phyloP scores from a whole-genome alignment of 2,797 vertebrate genomes.

The Masticophis lateralis region DNA sequence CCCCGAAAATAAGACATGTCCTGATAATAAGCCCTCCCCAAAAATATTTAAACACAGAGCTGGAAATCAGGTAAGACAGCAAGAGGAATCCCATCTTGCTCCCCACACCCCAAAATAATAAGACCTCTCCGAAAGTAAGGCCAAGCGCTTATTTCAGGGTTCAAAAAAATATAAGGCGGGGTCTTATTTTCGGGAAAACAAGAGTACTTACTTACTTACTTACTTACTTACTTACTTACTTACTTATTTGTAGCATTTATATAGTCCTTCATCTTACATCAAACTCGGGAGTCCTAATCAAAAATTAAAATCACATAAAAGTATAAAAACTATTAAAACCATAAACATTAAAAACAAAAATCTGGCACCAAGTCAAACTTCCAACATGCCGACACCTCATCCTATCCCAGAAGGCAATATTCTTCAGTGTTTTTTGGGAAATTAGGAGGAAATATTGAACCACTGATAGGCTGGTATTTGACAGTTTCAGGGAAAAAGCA shows the following conservation, averaged over 20 bases:
- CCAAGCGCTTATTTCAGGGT: too few species aligned
- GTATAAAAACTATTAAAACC: neutral
- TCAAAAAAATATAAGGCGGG: too few species aligned
- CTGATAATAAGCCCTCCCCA: neutral
- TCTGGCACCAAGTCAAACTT: neutral
- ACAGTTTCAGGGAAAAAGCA: neutral
- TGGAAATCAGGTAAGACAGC: too few species aligned
- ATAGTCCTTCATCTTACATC: neutral
- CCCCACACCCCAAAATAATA: too few species aligned
- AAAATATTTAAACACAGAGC: too few species aligned
- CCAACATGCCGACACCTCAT: neutral
- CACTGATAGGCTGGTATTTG: neutral
- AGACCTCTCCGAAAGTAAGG: too few species aligned
- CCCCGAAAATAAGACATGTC: too few species aligned
- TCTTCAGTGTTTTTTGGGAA: neutral
- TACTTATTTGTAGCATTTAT: neutral
- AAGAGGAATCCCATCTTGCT: too few species aligned
- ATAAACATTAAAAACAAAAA: neutral
- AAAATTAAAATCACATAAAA: neutral
- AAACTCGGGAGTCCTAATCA: neutral
- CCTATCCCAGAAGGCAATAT: neutral
- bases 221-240: too few species aligned
- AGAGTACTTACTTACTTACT: too few species aligned
- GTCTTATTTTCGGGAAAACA: too few species aligned
- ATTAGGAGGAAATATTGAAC: neutral